Percentiles rank a stretch among this genome's conserved stretches.
Conservation (phyloP, 2,888 invertebrate species). For the Serripes groenlandicus region DNA sequence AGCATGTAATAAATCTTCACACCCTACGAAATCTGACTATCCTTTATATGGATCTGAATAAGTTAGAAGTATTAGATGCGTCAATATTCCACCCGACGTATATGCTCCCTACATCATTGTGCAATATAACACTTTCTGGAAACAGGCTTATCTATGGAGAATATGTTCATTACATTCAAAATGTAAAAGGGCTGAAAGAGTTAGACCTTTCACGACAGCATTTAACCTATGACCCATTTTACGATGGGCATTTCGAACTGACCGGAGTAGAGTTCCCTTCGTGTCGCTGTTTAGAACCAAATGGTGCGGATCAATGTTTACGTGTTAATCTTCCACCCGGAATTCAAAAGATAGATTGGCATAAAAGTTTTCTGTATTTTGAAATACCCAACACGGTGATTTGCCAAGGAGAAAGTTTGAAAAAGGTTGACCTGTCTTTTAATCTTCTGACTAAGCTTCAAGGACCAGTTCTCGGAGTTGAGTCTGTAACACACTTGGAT, state of each 20-base stretch:
- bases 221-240: conserved; percentile 52
- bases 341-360: conserved; percentile 22
- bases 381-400: conserved; percentile 3
- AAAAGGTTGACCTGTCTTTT: conserved; percentile 46
- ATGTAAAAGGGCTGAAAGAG: neutral
- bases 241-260: neutral
- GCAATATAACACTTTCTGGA: conserved; percentile 37
- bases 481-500: conserved; percentile 41
- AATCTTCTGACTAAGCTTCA: conserved; percentile 50
- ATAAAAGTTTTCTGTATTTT: conserved; percentile 38
- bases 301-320: neutral
- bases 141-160: conserved; percentile 47
- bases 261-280: too few relatives aligned
- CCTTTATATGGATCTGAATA: conserved; percentile 58
- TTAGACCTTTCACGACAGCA: conserved; percentile 60
- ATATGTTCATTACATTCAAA: conserved; percentile 18
- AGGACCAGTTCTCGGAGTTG: conserved; percentile 46
- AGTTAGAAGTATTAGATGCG: conserved; percentile 56
- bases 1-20: conserved; percentile 31
- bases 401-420: conserved; percentile 27
- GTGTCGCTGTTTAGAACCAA: neutral
- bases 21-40: conserved; percentile 36
- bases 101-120: conserved; percentile 21
- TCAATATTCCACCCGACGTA: neutral
- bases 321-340: neutral